Evolutionary conservation across 2,113 vertebrate genomes (phyloP), one percentile per base, ranked within the genome.

Genomic region (Fulica atra): DNA sequence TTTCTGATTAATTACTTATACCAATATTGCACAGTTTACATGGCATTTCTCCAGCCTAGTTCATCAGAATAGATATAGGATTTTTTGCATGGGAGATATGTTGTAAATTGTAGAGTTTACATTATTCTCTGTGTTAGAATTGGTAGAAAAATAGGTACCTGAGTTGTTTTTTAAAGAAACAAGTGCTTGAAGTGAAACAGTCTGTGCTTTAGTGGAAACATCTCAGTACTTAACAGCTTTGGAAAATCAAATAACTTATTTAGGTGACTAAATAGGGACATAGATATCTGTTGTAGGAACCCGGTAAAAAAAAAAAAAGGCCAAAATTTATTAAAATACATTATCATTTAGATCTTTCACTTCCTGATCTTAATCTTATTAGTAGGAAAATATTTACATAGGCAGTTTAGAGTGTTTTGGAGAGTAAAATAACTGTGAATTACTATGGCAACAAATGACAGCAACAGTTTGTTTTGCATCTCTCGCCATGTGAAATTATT

Each of bases 21-120:
- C 59, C 86, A 93, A 35, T 93, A 92, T 91, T 96, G 71, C 68
- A 77, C 40, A 26, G 92, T 96, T 95, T 95, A 97, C 71, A 80
- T 40, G 65, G 91, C 85, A 44, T 94, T 97, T 97, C 78, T 90
- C 95, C 92, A 63, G 63, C 24, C 66, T 6, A 8, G 51, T 92
- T 97, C 89, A 88, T 92, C 93, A 76, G 42, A 89, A 36, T 53
- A 92, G 42, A 56, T 72, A 57, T 33, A 84, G 54, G 88, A 51
- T 88, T 96, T 89, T 85, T 96, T 91, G 71, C 18, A 16, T 77
- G 35, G 68, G 24, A 81, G 79, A 88, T 56, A 86, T 28, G 13
- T 16, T 91, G 50, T 90, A 91, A 96, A 74, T 85, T 76, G 81
- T 42, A 65, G 42, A 69, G 69, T 57, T 74, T 81, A 84, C 36